Base-by-base conservation (phyloP, 2,888 invertebrate genomes). In the Dendrolimus houi region DNA sequence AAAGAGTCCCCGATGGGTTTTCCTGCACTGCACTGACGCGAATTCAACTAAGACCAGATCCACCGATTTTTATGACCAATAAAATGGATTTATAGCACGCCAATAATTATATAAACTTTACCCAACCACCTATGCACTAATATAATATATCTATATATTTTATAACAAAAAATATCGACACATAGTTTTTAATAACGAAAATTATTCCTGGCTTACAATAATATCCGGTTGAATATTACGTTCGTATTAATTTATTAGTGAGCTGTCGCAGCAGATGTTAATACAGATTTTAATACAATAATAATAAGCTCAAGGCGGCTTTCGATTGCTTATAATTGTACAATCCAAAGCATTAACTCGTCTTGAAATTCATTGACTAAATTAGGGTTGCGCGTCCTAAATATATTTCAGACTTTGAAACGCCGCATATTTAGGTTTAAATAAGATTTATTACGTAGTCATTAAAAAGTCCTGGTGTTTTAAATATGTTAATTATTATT, bases 1-100 rank as follows among this genome's bases (percentile, higher is more conserved):
- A 83, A 78, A 77, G 71, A 74, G 70, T 71, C 64, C 62, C 68
- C 68, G 69, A 70, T 65, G 67, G 42, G 65, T 71, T 72, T 72
- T 68, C 70, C 68, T 65, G 68, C 64, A 69, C 69, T 70, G 67
- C 66, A 63, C 62, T 69, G 68, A 67, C 64, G 64, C 66, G 67
- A 74, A 74, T 74, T 47, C 47, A 47, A 70, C 73, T 70, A 74
- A 77, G 75, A 79, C 75, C 81, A 80, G 80, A 79, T 68, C 69
- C 71, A 68, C 75, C 81, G 73, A 87, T 87, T 85, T 87, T 87
- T 84, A 88, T 82, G 79, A 74, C 76, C 75, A 74, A 85, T 87
- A 87, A 87, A 88, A 81, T 68, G 61, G 67, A 68, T 70, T 73
- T 68, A 70, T 72, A 71, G 72, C 69, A 62, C 66, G 63, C 70